These are phyloP conservation scores for Steatocranus sp. DNA, from an alignment of 2,797 vertebrate genomes.

Conservation along the genomic window DNA sequence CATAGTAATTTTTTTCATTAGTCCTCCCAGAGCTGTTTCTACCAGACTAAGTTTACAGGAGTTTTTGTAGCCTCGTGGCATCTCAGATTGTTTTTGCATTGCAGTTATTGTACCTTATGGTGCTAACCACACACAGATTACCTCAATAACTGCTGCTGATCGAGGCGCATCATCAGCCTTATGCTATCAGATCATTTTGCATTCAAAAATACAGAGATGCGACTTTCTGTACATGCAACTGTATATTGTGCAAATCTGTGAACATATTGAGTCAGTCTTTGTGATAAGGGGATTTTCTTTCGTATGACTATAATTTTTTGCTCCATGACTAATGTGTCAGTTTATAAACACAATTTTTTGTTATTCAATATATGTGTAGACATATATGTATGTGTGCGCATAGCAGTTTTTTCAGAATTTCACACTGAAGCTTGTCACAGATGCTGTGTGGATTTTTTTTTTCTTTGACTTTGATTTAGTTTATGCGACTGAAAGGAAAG, in stretches of 20 bases:
- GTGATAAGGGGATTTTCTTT: not conserved
- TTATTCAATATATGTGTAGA: not conserved
- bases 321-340: not conserved
- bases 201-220: not conserved
- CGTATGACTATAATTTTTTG: not conserved
- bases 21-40: not conserved
- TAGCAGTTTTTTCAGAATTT: not conserved
- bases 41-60: not conserved
- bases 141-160: not conserved
- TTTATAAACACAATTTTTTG: not conserved
- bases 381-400: not conserved
- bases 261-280: not conserved
- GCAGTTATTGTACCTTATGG: not conserved
- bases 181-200: not conserved
- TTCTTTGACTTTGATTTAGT: not conserved
- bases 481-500: not conserved
- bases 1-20: not conserved
- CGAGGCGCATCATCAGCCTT: not conserved
- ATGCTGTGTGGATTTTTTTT: not conserved
- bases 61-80: not conserved
- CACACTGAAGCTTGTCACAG: not conserved
- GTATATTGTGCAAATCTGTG: constrained; percentile 13
- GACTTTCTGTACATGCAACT: not conserved
- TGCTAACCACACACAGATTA: not conserved
- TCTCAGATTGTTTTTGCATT: not conserved